These are phyloP conservation scores for Pteronura brasiliensis DNA, from an alignment of 2,113 vertebrate genomes.

Conservation along the genomic window DNA sequence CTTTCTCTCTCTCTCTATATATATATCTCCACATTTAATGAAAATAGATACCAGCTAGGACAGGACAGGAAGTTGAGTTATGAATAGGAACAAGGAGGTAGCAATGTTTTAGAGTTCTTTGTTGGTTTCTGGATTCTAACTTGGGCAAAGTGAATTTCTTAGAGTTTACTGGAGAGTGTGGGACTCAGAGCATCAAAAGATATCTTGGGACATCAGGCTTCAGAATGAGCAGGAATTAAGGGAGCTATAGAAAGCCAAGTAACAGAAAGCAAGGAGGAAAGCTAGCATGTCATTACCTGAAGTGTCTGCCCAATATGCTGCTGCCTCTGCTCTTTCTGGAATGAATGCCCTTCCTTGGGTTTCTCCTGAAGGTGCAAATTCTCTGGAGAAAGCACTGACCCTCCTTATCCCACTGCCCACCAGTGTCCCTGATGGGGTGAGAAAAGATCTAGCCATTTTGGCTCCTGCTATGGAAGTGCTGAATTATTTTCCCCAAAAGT, in stretches of 20 bases:
- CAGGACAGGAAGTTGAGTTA: not conserved
- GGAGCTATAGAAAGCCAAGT: not conserved
- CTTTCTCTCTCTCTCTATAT: no score
- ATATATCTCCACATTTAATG: not conserved
- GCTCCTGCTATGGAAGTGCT: not conserved
- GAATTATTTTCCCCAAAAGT: not conserved
- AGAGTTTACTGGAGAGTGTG: not conserved
- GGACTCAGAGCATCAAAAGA: not conserved
- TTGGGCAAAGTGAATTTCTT: not conserved
- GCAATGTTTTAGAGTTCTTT: not conserved
- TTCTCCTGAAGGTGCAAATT: not conserved
- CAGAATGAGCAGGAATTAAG: not conserved
- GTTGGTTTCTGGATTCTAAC: not conserved
- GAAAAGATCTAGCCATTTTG: not conserved
- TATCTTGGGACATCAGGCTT: not conserved
- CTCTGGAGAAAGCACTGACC: not conserved
- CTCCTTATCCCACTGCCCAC: not conserved
- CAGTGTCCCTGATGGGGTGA: not conserved
- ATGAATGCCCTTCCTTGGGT: not conserved
- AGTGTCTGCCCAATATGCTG: not conserved
- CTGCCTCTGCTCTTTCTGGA: not conserved
- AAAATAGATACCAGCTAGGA: not conserved
- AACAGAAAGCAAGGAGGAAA: not conserved
- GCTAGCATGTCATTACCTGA: not conserved
- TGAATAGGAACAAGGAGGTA: not conserved